Base-by-base conservation (phyloP, 1,140 invertebrate genomes). In the Cydia amplana region DNA sequence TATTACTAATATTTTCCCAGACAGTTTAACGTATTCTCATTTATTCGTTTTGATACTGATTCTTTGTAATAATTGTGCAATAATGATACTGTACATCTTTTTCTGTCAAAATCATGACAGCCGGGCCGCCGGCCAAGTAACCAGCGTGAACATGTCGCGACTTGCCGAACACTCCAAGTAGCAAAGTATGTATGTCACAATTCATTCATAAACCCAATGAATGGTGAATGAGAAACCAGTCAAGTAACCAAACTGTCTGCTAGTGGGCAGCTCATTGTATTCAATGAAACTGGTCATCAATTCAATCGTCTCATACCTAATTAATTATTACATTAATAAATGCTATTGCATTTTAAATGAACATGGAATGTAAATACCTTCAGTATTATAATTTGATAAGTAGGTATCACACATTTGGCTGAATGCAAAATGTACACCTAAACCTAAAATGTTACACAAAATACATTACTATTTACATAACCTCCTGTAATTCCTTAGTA, bases 81-180 rank as follows among this genome's bases (percentile, higher is more conserved):
- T 70, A 70, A 40, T 18, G n/a, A 51, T 51, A 51, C 4, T 16
- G 16, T 51, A 51, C 25, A 18, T 67, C 7, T n/a, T 36, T 32
- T 32, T 67, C 36, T 32, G 28, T 16, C 23, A 12, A 25, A 32
- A 14, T 28, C 25, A 67, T 70, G 32, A 70, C 23, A 40, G 32
- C n/a, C 32, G 32, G 20, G 32, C n/a, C 32, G 32, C n/a, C 55
- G 65, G 65, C 36, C 16, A 36, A 70, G 63, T 64, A 73, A 79
- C 83, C 74, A 75, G 81, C 76, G 78, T 36, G 72, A 75, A 83
- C 83, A 83, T 78, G 83, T 84, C 78, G 76, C 79, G 76, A 83
- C 80, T 70, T 70, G 65, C 28, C 32, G 16, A 70, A 70, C 65
- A 32, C 18, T 2, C 20, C 14, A 67, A 67, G 64, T 28, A 67